phyloP scores from a whole-genome alignment of 2,888 invertebrate species.

The Aspidapion aeneum region DNA sequence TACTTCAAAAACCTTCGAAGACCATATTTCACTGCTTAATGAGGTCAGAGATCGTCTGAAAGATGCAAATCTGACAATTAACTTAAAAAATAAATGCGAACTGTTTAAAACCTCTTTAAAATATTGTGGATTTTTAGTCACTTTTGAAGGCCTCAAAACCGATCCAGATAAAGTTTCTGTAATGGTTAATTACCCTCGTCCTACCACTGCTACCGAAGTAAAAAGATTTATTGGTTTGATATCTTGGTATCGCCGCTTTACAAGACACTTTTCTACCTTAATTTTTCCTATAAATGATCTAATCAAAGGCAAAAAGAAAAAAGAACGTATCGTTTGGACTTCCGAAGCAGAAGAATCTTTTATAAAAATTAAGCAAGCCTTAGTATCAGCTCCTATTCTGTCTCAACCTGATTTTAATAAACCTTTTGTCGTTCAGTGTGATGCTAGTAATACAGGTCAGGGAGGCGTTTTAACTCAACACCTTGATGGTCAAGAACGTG shows the following conservation, averaged over 20 bases:
- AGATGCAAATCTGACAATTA: constrained; percentile 17
- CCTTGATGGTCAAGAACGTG: constrained; percentile 10
- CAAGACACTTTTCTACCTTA: constrained; percentile 28
- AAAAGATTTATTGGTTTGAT: constrained; percentile 34
- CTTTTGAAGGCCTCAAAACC: too few relatives aligned
- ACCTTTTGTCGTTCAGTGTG: constrained; percentile 27
- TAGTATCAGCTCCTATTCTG: constrained; percentile 29
- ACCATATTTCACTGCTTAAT: constrained; percentile 22
- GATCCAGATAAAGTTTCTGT: too few relatives aligned
- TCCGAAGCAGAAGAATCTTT: constrained; percentile 21
- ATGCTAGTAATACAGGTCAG: constrained; percentile 29
- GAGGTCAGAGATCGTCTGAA: constrained; percentile 5
- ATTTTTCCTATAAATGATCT: constrained; percentile 29
- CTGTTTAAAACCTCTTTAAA: too few relatives aligned
- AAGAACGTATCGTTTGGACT: too few relatives aligned
- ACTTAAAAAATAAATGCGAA: too few relatives aligned
- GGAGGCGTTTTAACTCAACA: constrained; percentile 15
- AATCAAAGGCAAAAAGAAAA: constrained; percentile 25
- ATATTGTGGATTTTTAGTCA: too few relatives aligned
- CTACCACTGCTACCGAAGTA: constrained; percentile 29
- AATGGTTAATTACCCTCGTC: constrained; percentile 24
- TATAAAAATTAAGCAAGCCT: constrained; percentile 24
- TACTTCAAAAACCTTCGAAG: too few relatives aligned
- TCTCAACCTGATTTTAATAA: constrained; percentile 26
- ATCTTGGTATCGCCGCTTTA: constrained; percentile 28